phyloP scores from a whole-genome alignment of 2,888 invertebrate species.

The Rotaria socialis region DNA sequence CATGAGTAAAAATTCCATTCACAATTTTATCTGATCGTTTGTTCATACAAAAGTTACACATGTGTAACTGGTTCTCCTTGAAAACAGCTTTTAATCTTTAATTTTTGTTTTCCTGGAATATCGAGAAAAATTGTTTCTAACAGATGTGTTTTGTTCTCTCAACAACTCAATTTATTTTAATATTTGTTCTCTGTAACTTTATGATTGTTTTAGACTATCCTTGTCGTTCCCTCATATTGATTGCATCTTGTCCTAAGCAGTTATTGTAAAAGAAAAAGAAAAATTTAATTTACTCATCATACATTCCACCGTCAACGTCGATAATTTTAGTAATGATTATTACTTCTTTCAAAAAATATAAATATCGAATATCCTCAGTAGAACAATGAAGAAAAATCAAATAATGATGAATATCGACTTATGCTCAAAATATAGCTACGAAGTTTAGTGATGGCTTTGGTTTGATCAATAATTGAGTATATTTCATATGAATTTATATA shows the following conservation, averaged over 20 bases:
- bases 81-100: too few relatives aligned
- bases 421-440: neutral
- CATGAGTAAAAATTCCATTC: too few relatives aligned
- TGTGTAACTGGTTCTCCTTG: too few relatives aligned
- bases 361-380: neutral
- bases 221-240: neutral
- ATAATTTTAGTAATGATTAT: neutral
- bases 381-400: neutral
- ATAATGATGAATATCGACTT: neutral
- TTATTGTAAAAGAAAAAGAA: neutral
- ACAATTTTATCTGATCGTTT: too few relatives aligned
- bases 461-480: neutral
- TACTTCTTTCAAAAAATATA: neutral
- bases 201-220: neutral
- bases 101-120: too few relatives aligned
- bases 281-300: neutral
- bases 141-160: too few relatives aligned
- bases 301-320: neutral
- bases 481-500: neutral
- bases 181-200: neutral
- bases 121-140: too few relatives aligned
- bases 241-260: neutral
- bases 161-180: too few relatives aligned
- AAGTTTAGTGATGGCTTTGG: neutral
- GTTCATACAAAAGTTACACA: too few relatives aligned